Percentiles rank a stretch among this genome's conserved stretches.
Evolutionary conservation across 2,797 vertebrate genomes (phyloP).

Genomic region (Malacoctenus gilli): DNA sequence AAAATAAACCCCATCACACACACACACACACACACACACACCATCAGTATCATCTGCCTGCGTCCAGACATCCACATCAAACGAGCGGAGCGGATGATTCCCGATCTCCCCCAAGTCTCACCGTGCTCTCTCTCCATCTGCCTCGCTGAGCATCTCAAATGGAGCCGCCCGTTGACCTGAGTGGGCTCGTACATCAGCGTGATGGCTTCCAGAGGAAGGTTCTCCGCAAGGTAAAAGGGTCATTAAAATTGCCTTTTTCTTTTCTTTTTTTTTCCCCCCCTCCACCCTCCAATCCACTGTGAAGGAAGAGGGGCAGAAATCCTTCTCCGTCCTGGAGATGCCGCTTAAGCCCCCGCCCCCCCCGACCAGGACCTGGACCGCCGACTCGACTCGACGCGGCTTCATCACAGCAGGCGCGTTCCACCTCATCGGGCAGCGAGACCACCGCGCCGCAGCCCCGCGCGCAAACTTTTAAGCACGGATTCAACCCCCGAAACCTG

Average conservation of each 20-base stretch:
- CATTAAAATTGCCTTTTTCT: conserved; percentile 20
- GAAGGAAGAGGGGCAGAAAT: not conserved
- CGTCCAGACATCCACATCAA: conserved; percentile 52
- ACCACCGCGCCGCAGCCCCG: no score
- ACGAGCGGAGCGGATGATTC: conserved; percentile 50
- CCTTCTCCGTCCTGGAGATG: no score
- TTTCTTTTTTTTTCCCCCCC: not conserved
- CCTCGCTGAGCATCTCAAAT: conserved; percentile 61
- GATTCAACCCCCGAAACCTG: no score
- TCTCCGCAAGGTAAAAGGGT: conserved; percentile 57
- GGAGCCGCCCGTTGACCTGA: conserved; percentile 67
- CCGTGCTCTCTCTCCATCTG: conserved; percentile 54
- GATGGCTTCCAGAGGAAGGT: conserved; percentile 59
- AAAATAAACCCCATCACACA: conserved; percentile 40
- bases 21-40: conserved; percentile 36
- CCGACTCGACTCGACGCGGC: no score
- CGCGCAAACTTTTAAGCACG: no score
- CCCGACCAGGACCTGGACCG: no score
- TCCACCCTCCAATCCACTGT: conserved; percentile 8
- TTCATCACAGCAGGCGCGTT: no score
- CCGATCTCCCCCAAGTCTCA: conserved; percentile 45
- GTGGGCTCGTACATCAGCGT: conserved; percentile 56
- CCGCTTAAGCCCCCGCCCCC: no score
- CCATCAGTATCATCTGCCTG: conserved; percentile 21
- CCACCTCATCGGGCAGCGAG: no score